Conservation (phyloP, 2,888 invertebrate species). For the Ormyrus rosae region DNA sequence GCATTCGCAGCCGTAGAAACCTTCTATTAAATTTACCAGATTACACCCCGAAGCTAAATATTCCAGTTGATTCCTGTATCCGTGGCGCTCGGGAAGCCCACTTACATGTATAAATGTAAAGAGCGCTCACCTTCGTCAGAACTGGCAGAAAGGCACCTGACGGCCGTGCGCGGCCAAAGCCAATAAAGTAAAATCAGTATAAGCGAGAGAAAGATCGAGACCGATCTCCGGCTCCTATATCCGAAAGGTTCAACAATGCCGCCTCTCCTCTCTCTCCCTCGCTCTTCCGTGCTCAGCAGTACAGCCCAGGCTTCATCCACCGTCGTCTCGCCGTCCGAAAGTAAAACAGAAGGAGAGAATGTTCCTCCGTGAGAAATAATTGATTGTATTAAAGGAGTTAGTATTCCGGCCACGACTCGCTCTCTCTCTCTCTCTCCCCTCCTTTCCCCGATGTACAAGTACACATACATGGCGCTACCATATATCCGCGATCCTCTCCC, state of each 20-base stretch:
- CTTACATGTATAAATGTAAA: constrained; percentile 2
- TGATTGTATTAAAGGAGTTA: constrained; percentile 74
- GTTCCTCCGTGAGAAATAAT: constrained; percentile 71
- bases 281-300: background rate
- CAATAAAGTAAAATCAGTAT: constrained; percentile 17
- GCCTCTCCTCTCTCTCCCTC: background rate
- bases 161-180: constrained; percentile 1
- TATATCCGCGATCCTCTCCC: constrained; percentile 34
- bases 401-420: constrained; percentile 72
- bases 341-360: constrained; percentile 70
- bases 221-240: background rate
- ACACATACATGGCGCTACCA: constrained; percentile 53
- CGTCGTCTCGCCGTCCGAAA: constrained; percentile 57
- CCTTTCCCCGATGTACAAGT: constrained; percentile 34
- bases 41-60: background rate
- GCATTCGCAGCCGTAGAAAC: background rate
- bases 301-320: background rate
- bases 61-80: background rate
- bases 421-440: constrained; percentile 63
- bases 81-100: background rate
- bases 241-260: constrained; percentile 23
- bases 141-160: background rate
- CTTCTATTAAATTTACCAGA: background rate
- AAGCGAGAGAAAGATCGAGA: background rate
- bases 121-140: background rate